Evolutionary conservation across 2,888 invertebrate species (phyloP), one percentile per base, ranked within the genome.

Genomic region (Theristus sp.): DNA sequence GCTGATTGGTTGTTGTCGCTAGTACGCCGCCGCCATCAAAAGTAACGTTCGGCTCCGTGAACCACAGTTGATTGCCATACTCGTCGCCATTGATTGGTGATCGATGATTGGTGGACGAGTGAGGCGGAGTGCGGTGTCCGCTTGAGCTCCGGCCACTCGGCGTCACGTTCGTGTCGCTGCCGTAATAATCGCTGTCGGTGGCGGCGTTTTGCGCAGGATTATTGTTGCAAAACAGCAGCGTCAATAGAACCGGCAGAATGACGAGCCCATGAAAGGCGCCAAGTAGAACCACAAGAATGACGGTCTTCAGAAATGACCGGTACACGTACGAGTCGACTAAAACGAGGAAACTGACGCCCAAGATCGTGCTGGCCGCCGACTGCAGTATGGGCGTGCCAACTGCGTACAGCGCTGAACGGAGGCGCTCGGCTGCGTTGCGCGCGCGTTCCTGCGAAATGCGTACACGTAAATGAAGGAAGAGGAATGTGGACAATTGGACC

Each of bases 231-330:
- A 28, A 57, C 29, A 62, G 49, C 2, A 56, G 22, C 1, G 75
- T 74, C 3, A 77, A 67, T 22, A 77, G 66, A 3, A 77, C 76
- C 1, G 93, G 93, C 22, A 93, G 78, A n/a, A 93, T 78, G 70
- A 93, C 84, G 13, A 93, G 80, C 0, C 91, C 91, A 73, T 93
- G 93, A 82, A 91, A 83, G 1, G 90, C 89, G 54, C 91, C 91
- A 66, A 90, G 86, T 75, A 89, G 84, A 66, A 93, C 88, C 68
- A 93, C 91, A 70, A 93, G 80, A 74, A 91, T 88, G 27, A 91
- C 89, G 83, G 90, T 90, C 79, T 90, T 90, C 78, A 90, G 89
- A 81, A 90, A 91, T 0, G 89, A 60, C 24, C 62, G 46, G 75
- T 90, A 91, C 59, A 91, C 87, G 74, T 93, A 93, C 66, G 89